Evolutionary conservation across 2,113 vertebrate genomes (phyloP).

Genomic region (Odocoileus hemionus): DNA sequence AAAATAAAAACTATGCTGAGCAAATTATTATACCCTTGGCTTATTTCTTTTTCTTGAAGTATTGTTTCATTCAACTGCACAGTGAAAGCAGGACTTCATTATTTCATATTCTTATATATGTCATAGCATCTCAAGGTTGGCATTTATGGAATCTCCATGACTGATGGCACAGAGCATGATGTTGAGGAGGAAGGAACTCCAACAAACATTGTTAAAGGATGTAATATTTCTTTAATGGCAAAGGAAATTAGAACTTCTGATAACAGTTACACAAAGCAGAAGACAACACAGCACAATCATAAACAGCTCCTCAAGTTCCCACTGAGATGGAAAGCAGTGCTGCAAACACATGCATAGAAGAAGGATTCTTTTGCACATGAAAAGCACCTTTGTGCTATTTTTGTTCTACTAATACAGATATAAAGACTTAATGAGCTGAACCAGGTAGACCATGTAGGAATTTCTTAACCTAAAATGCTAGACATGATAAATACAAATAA

Average conservation of each 20-base stretch:
- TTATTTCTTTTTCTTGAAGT: not conserved
- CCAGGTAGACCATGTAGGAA: not conserved
- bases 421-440: not conserved
- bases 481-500: not conserved
- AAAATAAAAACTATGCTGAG: not conserved
- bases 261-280: not conserved
- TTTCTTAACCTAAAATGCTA: constrained; percentile 7
- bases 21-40: not conserved
- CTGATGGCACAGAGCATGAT: not conserved
- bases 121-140: not conserved
- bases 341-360: not conserved
- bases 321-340: not conserved
- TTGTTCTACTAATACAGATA: not conserved
- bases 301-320: not conserved
- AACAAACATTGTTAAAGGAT: not conserved
- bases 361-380: not conserved
- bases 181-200: not conserved
- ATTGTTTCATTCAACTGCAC: not conserved
- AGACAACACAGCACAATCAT: not conserved
- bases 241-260: not conserved
- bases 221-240: not conserved
- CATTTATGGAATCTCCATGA: not conserved
- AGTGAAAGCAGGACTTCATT: not conserved
- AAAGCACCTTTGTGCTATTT: not conserved
- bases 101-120: not conserved